These are phyloP conservation scores for Engystomops pustulosus DNA, from an alignment of 2,113 vertebrate genomes.

Conservation along the genomic window DNA sequence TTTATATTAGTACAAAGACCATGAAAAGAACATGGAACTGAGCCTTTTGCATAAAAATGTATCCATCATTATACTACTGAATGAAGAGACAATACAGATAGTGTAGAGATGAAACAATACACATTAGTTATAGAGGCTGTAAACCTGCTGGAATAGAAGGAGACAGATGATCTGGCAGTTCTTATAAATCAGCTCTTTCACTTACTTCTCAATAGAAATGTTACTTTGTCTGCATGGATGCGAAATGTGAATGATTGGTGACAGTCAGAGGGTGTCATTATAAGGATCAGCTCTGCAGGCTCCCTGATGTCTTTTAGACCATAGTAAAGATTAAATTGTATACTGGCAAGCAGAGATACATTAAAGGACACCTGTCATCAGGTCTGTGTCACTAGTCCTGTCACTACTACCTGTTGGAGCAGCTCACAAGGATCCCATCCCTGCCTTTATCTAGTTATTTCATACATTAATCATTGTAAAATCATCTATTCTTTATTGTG, in stretches of 20 bases:
- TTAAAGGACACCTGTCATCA: no score
- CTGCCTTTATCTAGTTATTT: no score
- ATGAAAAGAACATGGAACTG: slow-evolving; percentile 22
- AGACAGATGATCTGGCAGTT: not conserved
- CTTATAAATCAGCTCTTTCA: slow-evolving; percentile 37
- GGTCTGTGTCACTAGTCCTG: no score
- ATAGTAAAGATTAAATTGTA: slow-evolving; percentile 24
- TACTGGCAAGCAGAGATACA: not conserved
- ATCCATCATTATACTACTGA: not conserved
- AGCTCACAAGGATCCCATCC: no score
- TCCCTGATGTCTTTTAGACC: not conserved
- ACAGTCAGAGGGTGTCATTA: slow-evolving; percentile 19
- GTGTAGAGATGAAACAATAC: slow-evolving; percentile 34
- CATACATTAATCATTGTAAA: no score
- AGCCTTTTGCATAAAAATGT: not conserved
- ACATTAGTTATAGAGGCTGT: not conserved
- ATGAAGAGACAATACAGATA: slow-evolving; percentile 5
- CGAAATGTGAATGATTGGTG: slow-evolving; percentile 3
- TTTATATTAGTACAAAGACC: not conserved
- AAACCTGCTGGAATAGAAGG: not conserved
- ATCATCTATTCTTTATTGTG: no score
- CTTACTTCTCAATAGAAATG: slow-evolving; percentile 17
- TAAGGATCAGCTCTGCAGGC: not conserved
- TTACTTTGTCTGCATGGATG: not conserved
- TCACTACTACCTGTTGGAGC: no score